Evolutionary conservation across 2,113 vertebrate genomes (phyloP).

Genomic region (Cryptomyrus ogoouensis): DNA sequence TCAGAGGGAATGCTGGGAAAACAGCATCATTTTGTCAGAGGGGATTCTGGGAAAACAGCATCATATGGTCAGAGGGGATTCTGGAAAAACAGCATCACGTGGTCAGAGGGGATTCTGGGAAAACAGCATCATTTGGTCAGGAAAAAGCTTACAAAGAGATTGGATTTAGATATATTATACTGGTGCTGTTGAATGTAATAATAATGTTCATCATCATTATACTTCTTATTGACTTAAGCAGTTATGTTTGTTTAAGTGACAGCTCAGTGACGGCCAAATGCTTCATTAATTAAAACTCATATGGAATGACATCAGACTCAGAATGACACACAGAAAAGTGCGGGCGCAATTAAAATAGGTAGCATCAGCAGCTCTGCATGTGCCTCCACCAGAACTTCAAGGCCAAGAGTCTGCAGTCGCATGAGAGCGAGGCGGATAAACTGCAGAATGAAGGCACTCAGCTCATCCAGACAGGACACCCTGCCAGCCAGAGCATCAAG

Average conservation of each 20-base stretch:
- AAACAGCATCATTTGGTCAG: too few species aligned
- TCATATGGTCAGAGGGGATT: too few species aligned
- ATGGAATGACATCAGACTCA: neutral
- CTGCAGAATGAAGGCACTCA: slow-evolving; percentile 84
- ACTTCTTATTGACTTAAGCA: neutral
- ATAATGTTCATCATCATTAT: neutral
- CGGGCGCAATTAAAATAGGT: neutral
- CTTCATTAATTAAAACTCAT: neutral
- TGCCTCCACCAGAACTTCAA: slow-evolving; percentile 75
- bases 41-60: too few species aligned
- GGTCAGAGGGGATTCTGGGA: too few species aligned
- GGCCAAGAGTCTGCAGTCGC: slow-evolving; percentile 74
- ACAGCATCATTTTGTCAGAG: too few species aligned
- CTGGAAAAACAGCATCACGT: too few species aligned
- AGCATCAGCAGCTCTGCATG: neutral
- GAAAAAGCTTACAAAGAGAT: neutral
- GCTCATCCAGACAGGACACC: slow-evolving; percentile 81
- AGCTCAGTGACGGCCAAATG: neutral
- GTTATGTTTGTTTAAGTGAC: neutral
- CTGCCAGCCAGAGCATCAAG: slow-evolving; percentile 73
- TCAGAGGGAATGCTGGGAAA: too few species aligned
- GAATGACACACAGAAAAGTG: neutral
- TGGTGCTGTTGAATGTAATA: neutral
- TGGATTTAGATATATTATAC: neutral
- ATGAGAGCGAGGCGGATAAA: slow-evolving; percentile 78